Evolutionary conservation across 2,888 invertebrate genomes (phyloP).

Genomic region (Eugnorisma glareosa): DNA sequence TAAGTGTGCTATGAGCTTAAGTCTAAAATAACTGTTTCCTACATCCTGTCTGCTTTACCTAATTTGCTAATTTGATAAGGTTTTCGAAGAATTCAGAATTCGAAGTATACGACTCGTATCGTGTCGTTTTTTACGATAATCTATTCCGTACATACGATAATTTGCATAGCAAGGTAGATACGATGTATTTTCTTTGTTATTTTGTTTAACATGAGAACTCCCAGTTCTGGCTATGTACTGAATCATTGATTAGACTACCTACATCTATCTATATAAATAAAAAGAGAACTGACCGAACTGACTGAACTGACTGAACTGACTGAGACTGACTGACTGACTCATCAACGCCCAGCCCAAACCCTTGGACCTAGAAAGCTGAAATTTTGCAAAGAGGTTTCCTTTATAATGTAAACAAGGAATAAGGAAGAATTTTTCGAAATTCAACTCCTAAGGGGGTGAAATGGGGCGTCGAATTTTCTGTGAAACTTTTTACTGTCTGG

Average conservation of each 20-base stretch:
- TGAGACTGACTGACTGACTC: too few species aligned
- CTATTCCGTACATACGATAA: neutral
- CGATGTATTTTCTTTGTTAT: conserved; percentile 10
- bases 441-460: too few species aligned
- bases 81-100: conserved; percentile 27
- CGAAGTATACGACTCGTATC: neutral
- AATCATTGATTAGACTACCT: neutral
- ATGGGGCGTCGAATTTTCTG: too few species aligned
- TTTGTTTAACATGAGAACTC: conserved; percentile 1
- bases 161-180: conserved; percentile 3
- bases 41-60: conserved; percentile 23
- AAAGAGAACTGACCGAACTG: too few species aligned
- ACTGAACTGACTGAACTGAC: too few species aligned
- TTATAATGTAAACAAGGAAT: too few species aligned
- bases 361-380: too few species aligned
- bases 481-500: too few species aligned
- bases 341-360: too few species aligned
- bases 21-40: conserved; percentile 11
- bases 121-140: conserved; percentile 27
- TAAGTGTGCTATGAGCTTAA: neutral
- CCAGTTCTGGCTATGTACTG: neutral
- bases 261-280: too few species aligned
- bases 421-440: too few species aligned
- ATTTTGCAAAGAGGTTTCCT: too few species aligned
- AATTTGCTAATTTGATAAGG: conserved; percentile 38